phyloP scores from a whole-genome alignment of 2,113 vertebrate species.

The Oceanodroma tethys region DNA sequence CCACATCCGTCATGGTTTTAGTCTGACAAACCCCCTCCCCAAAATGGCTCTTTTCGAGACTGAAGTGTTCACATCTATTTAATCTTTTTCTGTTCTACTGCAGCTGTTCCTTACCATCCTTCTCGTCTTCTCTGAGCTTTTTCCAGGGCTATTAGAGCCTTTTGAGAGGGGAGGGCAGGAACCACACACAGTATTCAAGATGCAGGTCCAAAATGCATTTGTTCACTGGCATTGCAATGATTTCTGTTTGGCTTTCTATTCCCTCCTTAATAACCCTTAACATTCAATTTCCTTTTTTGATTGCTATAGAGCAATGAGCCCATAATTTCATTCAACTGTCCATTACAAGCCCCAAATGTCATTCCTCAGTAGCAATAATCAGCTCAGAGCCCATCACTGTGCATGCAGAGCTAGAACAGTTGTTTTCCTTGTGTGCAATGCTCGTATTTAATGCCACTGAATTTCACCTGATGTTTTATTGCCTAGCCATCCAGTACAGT shows the following conservation, averaged over 20 bases:
- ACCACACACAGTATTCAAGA: neutral
- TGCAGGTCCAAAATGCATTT: neutral
- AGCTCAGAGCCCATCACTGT: neutral
- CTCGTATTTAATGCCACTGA: neutral
- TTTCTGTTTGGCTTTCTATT: constrained; percentile 52
- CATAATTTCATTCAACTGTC: constrained; percentile 50
- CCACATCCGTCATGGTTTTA: neutral
- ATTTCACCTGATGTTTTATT: neutral
- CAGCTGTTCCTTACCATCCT: neutral
- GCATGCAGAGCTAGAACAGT: neutral
- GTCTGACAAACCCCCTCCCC: neutral
- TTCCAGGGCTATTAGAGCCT: neutral
- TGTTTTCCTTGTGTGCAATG: neutral
- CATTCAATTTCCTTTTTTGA: constrained; percentile 50
- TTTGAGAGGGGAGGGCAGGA: neutral
- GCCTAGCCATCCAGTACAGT: neutral
- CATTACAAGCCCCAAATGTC: constrained; percentile 52
- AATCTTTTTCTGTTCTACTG: neutral
- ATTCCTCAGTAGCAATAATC: constrained; percentile 38
- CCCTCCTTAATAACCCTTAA: constrained; percentile 52
- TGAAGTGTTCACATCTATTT: neutral
- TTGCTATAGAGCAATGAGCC: constrained; percentile 21
- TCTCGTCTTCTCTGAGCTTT: neutral
- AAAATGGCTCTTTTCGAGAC: neutral
- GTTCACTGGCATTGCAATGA: neutral